Evolutionary conservation across 2,888 invertebrate species (phyloP).

Genomic region (Pegoplata infirma): DNA sequence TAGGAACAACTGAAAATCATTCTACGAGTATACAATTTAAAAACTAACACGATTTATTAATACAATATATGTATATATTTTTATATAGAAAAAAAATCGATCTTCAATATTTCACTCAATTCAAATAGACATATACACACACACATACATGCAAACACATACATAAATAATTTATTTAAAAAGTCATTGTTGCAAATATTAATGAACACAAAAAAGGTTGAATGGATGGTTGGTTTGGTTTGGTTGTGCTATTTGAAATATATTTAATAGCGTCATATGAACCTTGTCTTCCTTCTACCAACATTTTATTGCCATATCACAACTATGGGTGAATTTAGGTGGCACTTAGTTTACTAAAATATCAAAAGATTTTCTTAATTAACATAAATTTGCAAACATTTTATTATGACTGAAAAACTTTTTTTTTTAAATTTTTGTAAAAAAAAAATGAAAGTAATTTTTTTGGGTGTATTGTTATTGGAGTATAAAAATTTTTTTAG

Average conservation of each 20-base stretch:
- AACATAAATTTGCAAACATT: too few relatives aligned
- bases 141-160: not conserved
- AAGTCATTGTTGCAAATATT: slow-evolving; percentile 28
- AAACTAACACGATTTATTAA: not conserved
- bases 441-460: too few relatives aligned
- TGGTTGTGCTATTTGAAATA: slow-evolving; percentile 20
- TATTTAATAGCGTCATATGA: slow-evolving; percentile 1
- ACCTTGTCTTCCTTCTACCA: not conserved
- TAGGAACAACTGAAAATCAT: not conserved
- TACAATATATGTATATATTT: too few relatives aligned
- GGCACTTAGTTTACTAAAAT: too few relatives aligned
- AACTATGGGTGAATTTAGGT: too few relatives aligned
- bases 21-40: not conserved
- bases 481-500: too few relatives aligned
- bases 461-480: too few relatives aligned
- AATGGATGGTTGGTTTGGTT: not conserved
- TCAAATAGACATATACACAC: not conserved
- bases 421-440: too few relatives aligned
- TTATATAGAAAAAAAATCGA: too few relatives aligned
- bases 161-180: slow-evolving; percentile 6
- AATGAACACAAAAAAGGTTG: slow-evolving; percentile 17
- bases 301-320: not conserved
- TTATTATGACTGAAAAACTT: too few relatives aligned
- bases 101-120: slow-evolving; percentile 26
- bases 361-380: too few relatives aligned